Conservation (phyloP, 2,888 invertebrate species). For the Linyphia triangularis region DNA sequence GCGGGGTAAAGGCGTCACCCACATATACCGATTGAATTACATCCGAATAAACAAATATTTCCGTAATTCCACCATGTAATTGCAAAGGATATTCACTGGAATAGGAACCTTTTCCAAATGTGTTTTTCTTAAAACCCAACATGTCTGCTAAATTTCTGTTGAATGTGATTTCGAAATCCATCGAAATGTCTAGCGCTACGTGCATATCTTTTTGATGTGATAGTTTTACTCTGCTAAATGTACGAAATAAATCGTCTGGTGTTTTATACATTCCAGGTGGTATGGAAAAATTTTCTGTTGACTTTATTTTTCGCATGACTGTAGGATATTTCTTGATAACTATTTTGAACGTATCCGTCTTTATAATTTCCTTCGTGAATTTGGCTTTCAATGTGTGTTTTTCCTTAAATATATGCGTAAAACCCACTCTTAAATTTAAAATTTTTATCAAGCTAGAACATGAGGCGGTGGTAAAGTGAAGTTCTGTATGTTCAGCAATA, state of each 20-base stretch:
- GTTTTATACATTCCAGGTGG: constrained; percentile 26
- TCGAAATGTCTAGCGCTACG: too few species aligned
- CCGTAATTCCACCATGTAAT: constrained; percentile 30
- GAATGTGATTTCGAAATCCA: background rate
- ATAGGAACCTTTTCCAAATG: constrained; percentile 1
- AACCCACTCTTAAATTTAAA: background rate
- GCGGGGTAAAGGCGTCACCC: constrained; percentile 25
- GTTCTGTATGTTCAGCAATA: background rate
- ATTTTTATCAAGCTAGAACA: background rate
- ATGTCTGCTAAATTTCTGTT: constrained; percentile 28
- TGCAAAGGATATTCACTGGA: constrained; percentile 23
- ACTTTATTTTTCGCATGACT: background rate
- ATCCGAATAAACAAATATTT: constrained; percentile 54
- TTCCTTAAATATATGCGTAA: background rate
- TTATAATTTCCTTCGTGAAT: background rate
- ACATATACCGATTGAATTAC: constrained; percentile 30
- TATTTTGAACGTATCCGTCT: background rate
- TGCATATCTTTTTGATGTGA: constrained; percentile 19
- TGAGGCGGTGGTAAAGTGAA: background rate
- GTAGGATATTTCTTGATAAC: background rate
- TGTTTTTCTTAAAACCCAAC: background rate
- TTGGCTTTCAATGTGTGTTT: background rate
- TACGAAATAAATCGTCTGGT: background rate
- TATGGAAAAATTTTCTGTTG: background rate
- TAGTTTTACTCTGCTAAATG: background rate